Evolutionary conservation across 2,888 invertebrate genomes (phyloP).

Genomic region (Aspidapion aeneum): DNA sequence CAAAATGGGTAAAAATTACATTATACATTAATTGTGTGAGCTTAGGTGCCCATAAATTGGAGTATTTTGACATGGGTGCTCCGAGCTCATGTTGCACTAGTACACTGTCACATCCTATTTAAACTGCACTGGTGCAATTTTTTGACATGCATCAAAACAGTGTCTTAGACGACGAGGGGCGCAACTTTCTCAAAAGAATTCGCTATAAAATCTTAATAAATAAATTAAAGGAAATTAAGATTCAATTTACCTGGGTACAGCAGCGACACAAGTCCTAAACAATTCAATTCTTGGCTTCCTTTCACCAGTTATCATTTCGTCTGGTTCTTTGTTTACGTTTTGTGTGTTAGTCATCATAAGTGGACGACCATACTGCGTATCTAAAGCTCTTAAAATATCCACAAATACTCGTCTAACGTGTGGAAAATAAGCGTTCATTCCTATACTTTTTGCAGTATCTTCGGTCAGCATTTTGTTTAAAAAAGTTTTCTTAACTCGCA

Average conservation of each 20-base stretch:
- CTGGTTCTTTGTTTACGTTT: slow-evolving; percentile 91
- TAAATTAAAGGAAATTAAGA: too few species aligned
- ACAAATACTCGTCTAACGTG: slow-evolving; percentile 94
- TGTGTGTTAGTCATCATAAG: slow-evolving; percentile 95
- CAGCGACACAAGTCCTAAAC: slow-evolving; percentile 97
- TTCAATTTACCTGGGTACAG: slow-evolving; percentile 89
- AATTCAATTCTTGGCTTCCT: slow-evolving; percentile 96
- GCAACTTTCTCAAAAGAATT: too few species aligned
- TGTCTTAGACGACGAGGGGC: too few species aligned
- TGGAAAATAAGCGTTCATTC: slow-evolving; percentile 95
- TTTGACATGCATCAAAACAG: too few species aligned
- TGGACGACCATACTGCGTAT: slow-evolving; percentile 95
- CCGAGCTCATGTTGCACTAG: too few species aligned
- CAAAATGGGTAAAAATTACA: too few species aligned
- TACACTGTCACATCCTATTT: too few species aligned
- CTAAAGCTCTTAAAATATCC: slow-evolving; percentile 90
- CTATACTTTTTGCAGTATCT: slow-evolving; percentile 93
- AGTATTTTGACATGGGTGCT: too few species aligned
- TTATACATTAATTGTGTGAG: too few species aligned
- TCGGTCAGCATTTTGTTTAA: slow-evolving; percentile 95
- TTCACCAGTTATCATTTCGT: slow-evolving; percentile 91
- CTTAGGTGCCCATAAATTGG: too few species aligned
- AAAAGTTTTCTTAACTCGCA: slow-evolving; percentile 90
- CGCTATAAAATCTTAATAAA: too few species aligned
- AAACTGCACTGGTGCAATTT: too few species aligned